Percentiles rank a stretch among this genome's conserved stretches.
These are phyloP conservation scores for Sycophaga agraensis DNA, from an alignment of 1,140 invertebrate genomes.

Conservation along the genomic window DNA sequence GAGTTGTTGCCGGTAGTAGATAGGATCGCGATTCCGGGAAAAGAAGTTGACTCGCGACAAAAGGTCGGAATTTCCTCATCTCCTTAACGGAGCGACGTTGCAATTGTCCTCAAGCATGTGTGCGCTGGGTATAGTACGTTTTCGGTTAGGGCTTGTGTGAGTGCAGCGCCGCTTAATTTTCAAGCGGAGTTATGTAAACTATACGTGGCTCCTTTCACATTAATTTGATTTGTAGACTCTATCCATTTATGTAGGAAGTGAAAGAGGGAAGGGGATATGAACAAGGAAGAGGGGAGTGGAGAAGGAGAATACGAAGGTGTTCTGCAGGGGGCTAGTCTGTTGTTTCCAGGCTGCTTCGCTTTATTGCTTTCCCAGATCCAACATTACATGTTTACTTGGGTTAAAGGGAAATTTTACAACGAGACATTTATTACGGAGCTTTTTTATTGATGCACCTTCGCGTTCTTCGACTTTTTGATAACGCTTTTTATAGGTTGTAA, in stretches of 20 bases:
- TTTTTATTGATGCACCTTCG: too few species aligned
- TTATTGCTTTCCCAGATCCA: conserved; percentile 12
- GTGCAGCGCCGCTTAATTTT: conserved; percentile 26
- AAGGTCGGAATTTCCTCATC: conserved; percentile 3
- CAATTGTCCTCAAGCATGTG: conserved; percentile 5
- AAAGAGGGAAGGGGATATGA: background rate
- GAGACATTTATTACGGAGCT: background rate
- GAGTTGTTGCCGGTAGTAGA: background rate
- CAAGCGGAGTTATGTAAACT: conserved; percentile 29
- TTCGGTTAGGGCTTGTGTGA: conserved; percentile 10
- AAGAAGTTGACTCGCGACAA: conserved; percentile 4
- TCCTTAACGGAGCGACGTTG: conserved; percentile 10
- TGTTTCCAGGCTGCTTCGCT: conserved; percentile 10
- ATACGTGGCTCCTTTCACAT: conserved; percentile 26
- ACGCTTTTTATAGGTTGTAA: too few species aligned
- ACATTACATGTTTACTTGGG: too few species aligned
- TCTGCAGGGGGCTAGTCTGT: conserved; percentile 2
- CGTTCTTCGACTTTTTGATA: too few species aligned
- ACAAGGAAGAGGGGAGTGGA: background rate
- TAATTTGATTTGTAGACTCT: conserved; percentile 32
- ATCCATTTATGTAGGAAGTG: conserved; percentile 13
- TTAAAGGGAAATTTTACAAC: background rate
- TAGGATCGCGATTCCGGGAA: background rate
- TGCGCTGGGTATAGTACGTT: background rate
- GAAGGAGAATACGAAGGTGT: background rate